Conservation (phyloP, 2,888 invertebrate genomes). For the Digitonthophagus gazella region DNA sequence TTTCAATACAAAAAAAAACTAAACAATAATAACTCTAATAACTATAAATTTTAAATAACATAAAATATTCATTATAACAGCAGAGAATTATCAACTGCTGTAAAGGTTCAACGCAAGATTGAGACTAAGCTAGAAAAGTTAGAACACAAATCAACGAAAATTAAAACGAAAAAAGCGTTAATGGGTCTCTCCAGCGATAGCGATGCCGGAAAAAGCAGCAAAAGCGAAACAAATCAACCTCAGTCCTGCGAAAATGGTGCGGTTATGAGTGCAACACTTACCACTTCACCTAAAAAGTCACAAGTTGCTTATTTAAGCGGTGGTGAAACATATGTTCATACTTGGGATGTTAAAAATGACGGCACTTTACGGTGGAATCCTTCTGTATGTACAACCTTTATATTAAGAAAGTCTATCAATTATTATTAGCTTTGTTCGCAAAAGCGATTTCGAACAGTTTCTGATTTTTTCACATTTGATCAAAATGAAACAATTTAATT, state of each 20-base stretch:
- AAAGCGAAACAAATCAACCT: constrained; percentile 16
- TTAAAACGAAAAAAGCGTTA: constrained; percentile 48
- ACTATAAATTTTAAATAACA: neutral
- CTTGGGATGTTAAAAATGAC: constrained; percentile 49
- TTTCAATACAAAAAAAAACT: too few relatives aligned
- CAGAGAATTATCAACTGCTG: constrained; percentile 32
- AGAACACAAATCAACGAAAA: constrained; percentile 49
- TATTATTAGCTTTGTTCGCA: too few relatives aligned
- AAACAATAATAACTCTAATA: too few relatives aligned
- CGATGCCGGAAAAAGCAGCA: constrained; percentile 28
- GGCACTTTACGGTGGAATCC: constrained; percentile 47
- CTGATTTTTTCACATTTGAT: too few relatives aligned
- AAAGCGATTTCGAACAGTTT: too few relatives aligned
- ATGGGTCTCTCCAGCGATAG: constrained; percentile 39
- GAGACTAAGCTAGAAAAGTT: constrained; percentile 50
- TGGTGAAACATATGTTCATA: constrained; percentile 47
- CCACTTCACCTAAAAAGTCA: constrained; percentile 24
- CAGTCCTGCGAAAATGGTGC: constrained; percentile 23
- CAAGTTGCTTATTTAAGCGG: constrained; percentile 41
- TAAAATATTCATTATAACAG: constrained; percentile 17
- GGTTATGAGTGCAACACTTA: constrained; percentile 33
- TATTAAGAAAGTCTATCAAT: too few relatives aligned
- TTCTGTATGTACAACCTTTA: constrained; percentile 41
- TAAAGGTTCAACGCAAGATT: constrained; percentile 45
- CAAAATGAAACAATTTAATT: too few relatives aligned